Conservation (phyloP, 2,113 vertebrate genomes). For the Sphaerodactylus townsendi region DNA sequence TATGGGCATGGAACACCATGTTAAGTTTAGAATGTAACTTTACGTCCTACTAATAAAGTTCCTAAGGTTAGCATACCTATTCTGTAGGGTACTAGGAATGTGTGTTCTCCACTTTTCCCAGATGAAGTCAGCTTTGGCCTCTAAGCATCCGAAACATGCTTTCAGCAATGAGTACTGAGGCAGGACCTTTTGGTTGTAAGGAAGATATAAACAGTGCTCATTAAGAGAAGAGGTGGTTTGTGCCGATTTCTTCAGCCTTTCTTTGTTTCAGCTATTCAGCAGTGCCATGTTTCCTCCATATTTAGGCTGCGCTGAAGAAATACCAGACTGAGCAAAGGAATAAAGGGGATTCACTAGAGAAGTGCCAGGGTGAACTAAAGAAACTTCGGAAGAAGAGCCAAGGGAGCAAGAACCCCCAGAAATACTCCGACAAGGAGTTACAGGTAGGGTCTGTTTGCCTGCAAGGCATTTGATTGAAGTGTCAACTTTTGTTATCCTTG, state of each 20-base stretch:
- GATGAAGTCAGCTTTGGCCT: rapidly evolving
- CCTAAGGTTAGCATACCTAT: not conserved
- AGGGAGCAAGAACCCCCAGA: conserved; percentile 97
- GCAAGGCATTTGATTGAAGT: not conserved
- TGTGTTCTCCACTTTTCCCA: not conserved
- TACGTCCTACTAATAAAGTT: not conserved
- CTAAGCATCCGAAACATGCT: conserved; percentile 1
- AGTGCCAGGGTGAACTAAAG: conserved; percentile 95
- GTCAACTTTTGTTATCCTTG: not conserved
- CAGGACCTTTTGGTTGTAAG: rapidly evolving
- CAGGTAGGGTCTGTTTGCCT: conserved; percentile 74
- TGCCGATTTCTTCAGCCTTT: not conserved
- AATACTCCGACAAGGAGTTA: conserved; percentile 97
- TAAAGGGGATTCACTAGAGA: conserved; percentile 93
- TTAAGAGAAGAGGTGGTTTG: not conserved
- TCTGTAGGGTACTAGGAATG: rapidly evolving
- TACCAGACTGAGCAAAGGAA: conserved; percentile 95
- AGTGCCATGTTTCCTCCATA: not conserved
- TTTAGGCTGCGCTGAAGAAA: conserved; percentile 94
- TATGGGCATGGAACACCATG: not conserved
- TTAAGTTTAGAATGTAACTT: not conserved
- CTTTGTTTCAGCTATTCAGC: not conserved
- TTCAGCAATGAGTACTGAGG: rapidly evolving
- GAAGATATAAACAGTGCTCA: not conserved
- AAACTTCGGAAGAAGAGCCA: conserved; percentile 98